Evolutionary conservation across 2,888 invertebrate species (phyloP), one percentile per base, ranked within the genome.

Genomic region (Trichopria drosophilae): DNA sequence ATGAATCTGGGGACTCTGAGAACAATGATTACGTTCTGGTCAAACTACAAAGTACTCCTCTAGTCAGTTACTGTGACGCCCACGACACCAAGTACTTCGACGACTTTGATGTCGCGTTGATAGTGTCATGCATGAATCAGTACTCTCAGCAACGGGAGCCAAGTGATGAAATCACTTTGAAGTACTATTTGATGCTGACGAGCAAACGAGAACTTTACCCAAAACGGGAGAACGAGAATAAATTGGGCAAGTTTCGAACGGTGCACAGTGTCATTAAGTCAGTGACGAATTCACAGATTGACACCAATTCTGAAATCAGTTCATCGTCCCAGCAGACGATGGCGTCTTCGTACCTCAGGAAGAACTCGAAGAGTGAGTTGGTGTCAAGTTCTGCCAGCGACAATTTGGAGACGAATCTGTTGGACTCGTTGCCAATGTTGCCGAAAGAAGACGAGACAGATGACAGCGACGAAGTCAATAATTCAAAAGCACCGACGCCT

Each of bases 21-120:
- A 73, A 72, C 39, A 79, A 77, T 55, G 86, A 87, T 64, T 84
- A 81, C 70, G 84, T 85, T 10, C 72, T 87, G 57, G 82, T 86
- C 7, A 82, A 82, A 65, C 74, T 82, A 45, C 79, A 80, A 40
- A 82, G 79, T 55, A 80, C 80, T 16, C 80, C 81, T 9, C 78
- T 80, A 57, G 78, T 82, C 13, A 79, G 79, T 34, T 82, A 82
- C 57, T 80, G 79, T 58, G 84, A 84, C 63, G 76, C 78, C 1
- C 82, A 83, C 58, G 82, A 84, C 57, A 77, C 79, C 12, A 80
- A 80, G 53, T 82, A 82, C 53, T 80, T 80, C 1, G 84, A 86
- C 55, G 84, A 85, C 64, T 86, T 86, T 69, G 84, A 85, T 62
- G 80, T 86, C 13, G 84, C 84, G 0, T 72, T 87, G 28, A 80